Evolutionary conservation across 2,113 vertebrate species (phyloP).

Genomic region (Lophius piscatorius): DNA sequence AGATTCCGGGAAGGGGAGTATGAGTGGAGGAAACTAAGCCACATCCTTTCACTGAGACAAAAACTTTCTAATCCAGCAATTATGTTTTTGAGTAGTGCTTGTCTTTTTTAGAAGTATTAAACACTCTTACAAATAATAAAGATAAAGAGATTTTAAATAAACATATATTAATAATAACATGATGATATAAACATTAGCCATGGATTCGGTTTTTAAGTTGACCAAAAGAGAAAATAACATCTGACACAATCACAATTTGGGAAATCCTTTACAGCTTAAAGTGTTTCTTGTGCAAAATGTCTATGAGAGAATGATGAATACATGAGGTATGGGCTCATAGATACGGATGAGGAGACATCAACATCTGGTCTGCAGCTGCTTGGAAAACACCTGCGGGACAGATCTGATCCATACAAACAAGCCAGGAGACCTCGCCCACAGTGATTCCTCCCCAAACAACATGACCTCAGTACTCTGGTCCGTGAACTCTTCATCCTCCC

Average conservation of each 20-base stretch:
- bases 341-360: slow-evolving; percentile 8
- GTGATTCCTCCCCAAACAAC: slow-evolving; percentile 17
- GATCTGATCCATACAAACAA: slow-evolving; percentile 3
- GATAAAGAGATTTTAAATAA: too few species aligned
- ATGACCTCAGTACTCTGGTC: slow-evolving; percentile 42
- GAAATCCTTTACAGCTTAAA: slow-evolving; percentile 6
- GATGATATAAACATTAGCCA: not conserved
- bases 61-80: too few species aligned
- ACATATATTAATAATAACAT: too few species aligned
- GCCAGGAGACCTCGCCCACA: slow-evolving; percentile 4
- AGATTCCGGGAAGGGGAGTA: too few species aligned
- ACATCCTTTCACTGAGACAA: slow-evolving; percentile 4
- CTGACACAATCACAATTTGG: not conserved
- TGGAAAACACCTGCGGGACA: slow-evolving; percentile 43
- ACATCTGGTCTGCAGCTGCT: slow-evolving; percentile 61
- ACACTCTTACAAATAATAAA: too few species aligned
- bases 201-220: not conserved
- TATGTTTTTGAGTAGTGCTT: too few species aligned
- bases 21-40: too few species aligned
- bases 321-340: slow-evolving; percentile 22
- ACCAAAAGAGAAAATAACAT: too few species aligned
- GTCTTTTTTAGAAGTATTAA: too few species aligned
- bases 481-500: slow-evolving; percentile 27
- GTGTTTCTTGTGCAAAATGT: not conserved
- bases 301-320: slow-evolving; percentile 9